Evolutionary conservation across 2,888 invertebrate species (phyloP).

Genomic region (Pasiphila rectangulata): DNA sequence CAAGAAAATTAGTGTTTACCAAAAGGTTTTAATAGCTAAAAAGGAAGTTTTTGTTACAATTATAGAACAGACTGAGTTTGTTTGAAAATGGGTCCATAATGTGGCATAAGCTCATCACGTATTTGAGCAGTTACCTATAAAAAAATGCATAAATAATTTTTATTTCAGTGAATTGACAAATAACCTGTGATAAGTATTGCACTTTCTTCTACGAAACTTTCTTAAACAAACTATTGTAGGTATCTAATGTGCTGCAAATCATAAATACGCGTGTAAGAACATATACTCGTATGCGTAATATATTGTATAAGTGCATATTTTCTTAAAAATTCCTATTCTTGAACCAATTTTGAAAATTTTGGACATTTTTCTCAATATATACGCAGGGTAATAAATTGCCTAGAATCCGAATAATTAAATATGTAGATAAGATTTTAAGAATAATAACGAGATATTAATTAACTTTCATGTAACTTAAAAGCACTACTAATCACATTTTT

Average conservation of each 20-base stretch:
- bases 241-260: conserved; percentile 12
- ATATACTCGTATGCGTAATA: conserved; percentile 21
- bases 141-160: background rate
- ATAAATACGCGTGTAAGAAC: conserved; percentile 12
- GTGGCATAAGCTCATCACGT: background rate
- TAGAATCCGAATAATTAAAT: conserved; percentile 56
- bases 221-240: conserved; percentile 6
- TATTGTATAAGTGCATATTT: conserved; percentile 34
- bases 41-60: background rate
- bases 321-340: conserved; percentile 49
- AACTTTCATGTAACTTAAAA: conserved; percentile 13
- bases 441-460: conserved; percentile 35
- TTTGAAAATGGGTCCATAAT: conserved; percentile 1
- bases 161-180: conserved; percentile 36
- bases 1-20: no score
- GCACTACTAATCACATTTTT: no score
- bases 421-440: conserved; percentile 55
- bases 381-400: conserved; percentile 76
- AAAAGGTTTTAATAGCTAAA: no score
- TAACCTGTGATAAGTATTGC: conserved; percentile 52
- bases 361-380: conserved; percentile 61
- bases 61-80: background rate
- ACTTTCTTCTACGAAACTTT: conserved; percentile 29
- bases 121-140: background rate
- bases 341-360: conserved; percentile 67